Base-by-base conservation (phyloP, 2,113 vertebrate species). In the Amblyornis subalaris region DNA sequence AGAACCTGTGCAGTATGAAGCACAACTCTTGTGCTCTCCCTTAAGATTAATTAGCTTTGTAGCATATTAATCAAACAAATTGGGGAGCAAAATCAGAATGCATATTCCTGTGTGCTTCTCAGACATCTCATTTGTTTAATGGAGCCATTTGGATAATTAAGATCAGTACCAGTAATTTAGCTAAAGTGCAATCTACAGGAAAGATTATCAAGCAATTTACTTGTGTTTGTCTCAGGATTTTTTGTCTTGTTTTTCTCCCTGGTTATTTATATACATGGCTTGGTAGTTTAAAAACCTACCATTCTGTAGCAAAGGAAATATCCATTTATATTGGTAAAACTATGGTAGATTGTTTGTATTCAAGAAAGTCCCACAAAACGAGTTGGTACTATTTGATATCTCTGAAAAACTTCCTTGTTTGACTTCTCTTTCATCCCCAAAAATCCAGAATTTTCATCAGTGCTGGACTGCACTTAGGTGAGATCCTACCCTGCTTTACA, bases 91-190 rank as follows among this genome's bases (percentile, higher is more conserved):
- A 92, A 78, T 90, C 72, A 89, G 65, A 71, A 81, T 24, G 51
- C 35, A 10, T 66, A 87, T 95, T 88, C 38, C 57, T 89, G n/a
- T 58, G 64, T 87, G 45, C 28, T 70, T 95, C 40, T 89, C 69
- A 92, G 66, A 71, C 88, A 94, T 53, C 50, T 92, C 75, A 95
- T 94, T 93, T 94, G 22, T 97, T 95, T 86, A 95, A 95, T 90
- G 36, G 38, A 84, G 81, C 40, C 48, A 89, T 97, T 95, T 94
- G 69, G 70, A 69, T 95, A 94, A 88, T 96, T 95, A 93, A 95
- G 77, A 88, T 88, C n/a, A 94, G 77, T 83, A 55, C 23, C 79
- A 51, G 45, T 84, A 89, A 91, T 94, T 95, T 86, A 91, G 45
- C 48, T 91, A 14, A 93, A 97, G 53, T 86, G 36, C 73, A 93